These are phyloP conservation scores for Caenorhabditis sulstoni DNA, from an alignment of 2,888 invertebrate species.

Conservation along the genomic window DNA sequence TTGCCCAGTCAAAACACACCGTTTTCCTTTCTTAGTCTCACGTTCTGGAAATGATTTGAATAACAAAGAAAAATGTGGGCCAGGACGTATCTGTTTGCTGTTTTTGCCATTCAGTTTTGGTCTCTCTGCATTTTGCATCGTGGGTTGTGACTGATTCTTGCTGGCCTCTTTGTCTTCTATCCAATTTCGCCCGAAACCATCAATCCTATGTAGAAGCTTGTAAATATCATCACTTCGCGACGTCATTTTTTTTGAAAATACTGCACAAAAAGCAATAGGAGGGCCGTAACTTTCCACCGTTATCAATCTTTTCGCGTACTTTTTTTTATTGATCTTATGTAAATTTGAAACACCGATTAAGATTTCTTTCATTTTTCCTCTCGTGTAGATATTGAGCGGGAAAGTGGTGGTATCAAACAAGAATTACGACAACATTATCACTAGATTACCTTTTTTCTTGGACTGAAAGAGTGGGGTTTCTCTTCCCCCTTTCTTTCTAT, in stretches of 20 bases:
- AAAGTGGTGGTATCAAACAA: conserved; percentile 26
- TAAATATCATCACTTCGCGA: conserved; percentile 41
- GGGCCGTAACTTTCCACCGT: conserved; percentile 27
- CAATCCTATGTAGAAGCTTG: conserved; percentile 27
- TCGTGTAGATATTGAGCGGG: conserved; percentile 35
- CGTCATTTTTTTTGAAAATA: conserved; percentile 44
- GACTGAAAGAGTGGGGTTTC: not conserved
- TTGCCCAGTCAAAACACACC: too few species aligned
- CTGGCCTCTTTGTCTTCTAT: not conserved
- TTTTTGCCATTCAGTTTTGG: not conserved
- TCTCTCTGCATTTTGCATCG: not conserved
- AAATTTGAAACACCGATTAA: conserved; percentile 49
- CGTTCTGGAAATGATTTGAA: too few species aligned
- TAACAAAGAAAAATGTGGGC: too few species aligned
- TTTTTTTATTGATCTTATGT: conserved; percentile 57
- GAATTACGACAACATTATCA: conserved; percentile 32
- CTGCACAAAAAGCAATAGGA: conserved; percentile 51
- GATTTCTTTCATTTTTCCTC: conserved; percentile 26
- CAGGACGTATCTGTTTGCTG: conserved; percentile 1
- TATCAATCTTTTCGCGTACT: conserved; percentile 56
- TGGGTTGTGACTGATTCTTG: not conserved
- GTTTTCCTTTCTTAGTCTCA: too few species aligned
- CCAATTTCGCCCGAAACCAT: conserved; percentile 1
- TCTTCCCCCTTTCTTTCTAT: too few species aligned
- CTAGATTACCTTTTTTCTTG: conserved; percentile 31